Conservation (phyloP, 2,888 invertebrate genomes). For the Zaprionus lineosus region DNA sequence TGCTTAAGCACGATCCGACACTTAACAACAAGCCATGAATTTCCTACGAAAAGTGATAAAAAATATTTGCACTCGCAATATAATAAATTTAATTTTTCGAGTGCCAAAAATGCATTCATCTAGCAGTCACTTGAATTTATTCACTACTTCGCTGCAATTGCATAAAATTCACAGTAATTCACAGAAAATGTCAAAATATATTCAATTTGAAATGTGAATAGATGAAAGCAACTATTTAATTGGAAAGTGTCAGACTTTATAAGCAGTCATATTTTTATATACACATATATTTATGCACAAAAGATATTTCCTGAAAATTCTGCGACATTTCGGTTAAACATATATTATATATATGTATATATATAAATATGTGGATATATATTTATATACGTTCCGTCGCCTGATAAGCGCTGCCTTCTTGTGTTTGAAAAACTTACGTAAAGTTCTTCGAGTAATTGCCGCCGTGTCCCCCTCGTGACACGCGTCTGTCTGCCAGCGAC, state of each 20-base stretch:
- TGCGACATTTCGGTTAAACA: constrained; percentile 29
- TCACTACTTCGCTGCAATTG: constrained; percentile 19
- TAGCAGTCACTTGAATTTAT: constrained; percentile 12
- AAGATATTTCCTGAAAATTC: background rate
- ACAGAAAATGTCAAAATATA: constrained; percentile 26
- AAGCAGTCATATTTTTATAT: too few relatives aligned
- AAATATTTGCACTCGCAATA: constrained; percentile 27
- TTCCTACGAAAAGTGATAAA: constrained; percentile 50
- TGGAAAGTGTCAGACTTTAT: constrained; percentile 52
- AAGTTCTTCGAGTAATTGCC: constrained; percentile 4
- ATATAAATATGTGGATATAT: too few relatives aligned
- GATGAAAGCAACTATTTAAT: constrained; percentile 36
- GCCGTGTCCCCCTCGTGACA: constrained; percentile 3
- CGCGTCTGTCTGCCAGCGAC: constrained; percentile 33
- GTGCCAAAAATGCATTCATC: constrained; percentile 44
- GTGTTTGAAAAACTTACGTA: constrained; percentile 29
- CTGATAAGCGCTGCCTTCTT: constrained; percentile 38
- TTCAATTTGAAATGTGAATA: constrained; percentile 36
- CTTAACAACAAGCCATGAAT: constrained; percentile 40
- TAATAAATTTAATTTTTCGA: constrained; percentile 52
- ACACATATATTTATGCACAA: constrained; percentile 37
- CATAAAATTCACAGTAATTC: constrained; percentile 37
- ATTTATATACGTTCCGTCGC: constrained; percentile 17
- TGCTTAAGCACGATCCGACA: constrained; percentile 44
- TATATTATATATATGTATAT: background rate